Evolutionary conservation across 2,888 invertebrate species (phyloP).

Genomic region (Macrosiphum euphorbiae): DNA sequence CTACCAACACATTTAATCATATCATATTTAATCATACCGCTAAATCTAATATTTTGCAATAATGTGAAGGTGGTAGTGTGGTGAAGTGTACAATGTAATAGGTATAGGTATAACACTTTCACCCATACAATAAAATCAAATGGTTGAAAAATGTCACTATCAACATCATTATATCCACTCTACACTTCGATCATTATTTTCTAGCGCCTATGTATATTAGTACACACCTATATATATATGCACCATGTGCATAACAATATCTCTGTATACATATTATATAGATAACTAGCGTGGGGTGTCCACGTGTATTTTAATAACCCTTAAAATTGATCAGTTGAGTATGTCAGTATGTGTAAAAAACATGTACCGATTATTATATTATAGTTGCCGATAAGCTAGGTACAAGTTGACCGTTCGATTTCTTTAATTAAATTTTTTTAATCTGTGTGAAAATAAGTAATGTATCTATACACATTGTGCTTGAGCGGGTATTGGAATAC

Average conservation of each 20-base stretch:
- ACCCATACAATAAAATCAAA: neutral
- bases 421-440: neutral
- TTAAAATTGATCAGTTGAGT: neutral
- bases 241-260: too few relatives aligned
- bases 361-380: neutral
- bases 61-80: neutral
- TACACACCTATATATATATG: neutral
- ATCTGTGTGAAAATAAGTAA: neutral
- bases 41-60: neutral
- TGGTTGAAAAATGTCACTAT: neutral
- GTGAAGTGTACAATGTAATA: neutral
- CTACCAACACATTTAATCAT: neutral
- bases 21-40: too few relatives aligned
- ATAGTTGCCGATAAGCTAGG: neutral
- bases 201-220: neutral
- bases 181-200: neutral
- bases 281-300: too few relatives aligned
- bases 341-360: too few relatives aligned
- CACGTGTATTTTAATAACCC: neutral
- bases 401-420: neutral
- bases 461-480: neutral
- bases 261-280: too few relatives aligned
- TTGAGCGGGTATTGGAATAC: neutral
- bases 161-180: neutral
- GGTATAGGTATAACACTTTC: neutral